Evolutionary conservation across 2,797 vertebrate genomes (phyloP), one percentile per base, ranked within the genome.

Genomic region (Vultur gryphus): DNA sequence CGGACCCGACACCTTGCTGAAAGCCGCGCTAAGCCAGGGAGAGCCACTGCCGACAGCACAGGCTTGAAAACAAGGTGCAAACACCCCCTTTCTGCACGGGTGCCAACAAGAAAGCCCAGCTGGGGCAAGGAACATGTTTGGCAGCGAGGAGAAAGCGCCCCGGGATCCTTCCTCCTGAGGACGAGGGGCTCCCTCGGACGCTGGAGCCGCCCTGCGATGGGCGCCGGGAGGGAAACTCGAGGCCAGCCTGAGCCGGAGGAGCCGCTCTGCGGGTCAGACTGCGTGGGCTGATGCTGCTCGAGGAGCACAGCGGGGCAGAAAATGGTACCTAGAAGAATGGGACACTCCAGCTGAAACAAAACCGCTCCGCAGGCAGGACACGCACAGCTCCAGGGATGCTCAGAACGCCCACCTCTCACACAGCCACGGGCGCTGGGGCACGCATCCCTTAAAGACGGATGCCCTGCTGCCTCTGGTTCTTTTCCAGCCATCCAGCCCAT

Each of bases 131-230:
- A 78, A 29, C 4, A 1, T 15, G 8, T 26, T 52, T 66, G 64
- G 46, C 80, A 64, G 65, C 0, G 1, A 85, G 65, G 46, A 94
- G 11, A 13, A 4, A 71, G 10, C 10, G 21, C 16, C 5, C 10
- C 0, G 0, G 29, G 52, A 55, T 29, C 51, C 23, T 59, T 55
- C 55, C 43, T 71, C 35, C 25, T 2, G 11, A 71, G 52, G 23
- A 28, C 4, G 11, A 35, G 21, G 57, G n/a, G 16, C 43, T 64
- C 43, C 14, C 48, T 35, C 1, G 3, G 57, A 33, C 0, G 0
- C 55, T 41, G 44, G 39, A 64, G 67, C 58, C 37, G 58, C 35
- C 23, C 35, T 25, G 16, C 65, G 61, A 1, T 1, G 7, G 58
- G 39, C 1, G 1, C 49, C 4, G 4, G 44, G 16, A 87, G 31